Evolutionary conservation across 2,888 invertebrate genomes (phyloP).

Genomic region (Pasiphila rectangulata): DNA sequence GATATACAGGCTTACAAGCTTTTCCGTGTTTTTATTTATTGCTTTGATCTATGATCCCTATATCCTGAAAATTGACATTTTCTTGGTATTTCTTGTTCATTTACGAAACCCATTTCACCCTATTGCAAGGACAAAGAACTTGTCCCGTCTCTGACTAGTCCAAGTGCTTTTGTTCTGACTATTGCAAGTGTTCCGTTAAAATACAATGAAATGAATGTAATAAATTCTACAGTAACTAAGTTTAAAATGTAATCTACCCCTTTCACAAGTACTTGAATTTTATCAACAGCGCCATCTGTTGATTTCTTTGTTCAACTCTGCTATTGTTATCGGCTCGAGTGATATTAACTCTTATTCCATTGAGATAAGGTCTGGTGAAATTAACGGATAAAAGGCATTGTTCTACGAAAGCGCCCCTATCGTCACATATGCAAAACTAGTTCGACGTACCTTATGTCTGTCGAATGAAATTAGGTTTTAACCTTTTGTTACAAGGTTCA

Average conservation of each 20-base stretch:
- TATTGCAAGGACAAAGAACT: too few relatives aligned
- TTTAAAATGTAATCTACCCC: conserved; percentile 4
- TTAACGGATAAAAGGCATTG: conserved; percentile 55
- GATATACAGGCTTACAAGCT: background rate
- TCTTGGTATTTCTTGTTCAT: too few relatives aligned
- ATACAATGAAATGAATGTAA: background rate
- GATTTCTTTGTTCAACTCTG: conserved; percentile 61
- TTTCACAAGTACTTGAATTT: conserved; percentile 22
- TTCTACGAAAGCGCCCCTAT: conserved; percentile 61
- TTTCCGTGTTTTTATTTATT: background rate
- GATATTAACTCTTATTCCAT: conserved; percentile 46
- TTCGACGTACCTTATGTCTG: conserved; percentile 1
- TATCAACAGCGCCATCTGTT: conserved; percentile 61
- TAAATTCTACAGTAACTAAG: background rate
- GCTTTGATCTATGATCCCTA: too few relatives aligned
- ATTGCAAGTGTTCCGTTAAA: background rate
- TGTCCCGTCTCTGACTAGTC: too few relatives aligned
- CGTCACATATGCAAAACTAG: conserved; percentile 52
- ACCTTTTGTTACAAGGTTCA: background rate
- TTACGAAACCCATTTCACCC: too few relatives aligned
- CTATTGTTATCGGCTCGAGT: conserved; percentile 32
- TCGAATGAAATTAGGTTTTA: conserved; percentile 2
- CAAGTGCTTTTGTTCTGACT: too few relatives aligned
- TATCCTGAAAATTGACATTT: too few relatives aligned
- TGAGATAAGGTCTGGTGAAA: conserved; percentile 47